phyloP scores from a whole-genome alignment of 2,113 vertebrate genomes.

The Diadophis punctatus region DNA sequence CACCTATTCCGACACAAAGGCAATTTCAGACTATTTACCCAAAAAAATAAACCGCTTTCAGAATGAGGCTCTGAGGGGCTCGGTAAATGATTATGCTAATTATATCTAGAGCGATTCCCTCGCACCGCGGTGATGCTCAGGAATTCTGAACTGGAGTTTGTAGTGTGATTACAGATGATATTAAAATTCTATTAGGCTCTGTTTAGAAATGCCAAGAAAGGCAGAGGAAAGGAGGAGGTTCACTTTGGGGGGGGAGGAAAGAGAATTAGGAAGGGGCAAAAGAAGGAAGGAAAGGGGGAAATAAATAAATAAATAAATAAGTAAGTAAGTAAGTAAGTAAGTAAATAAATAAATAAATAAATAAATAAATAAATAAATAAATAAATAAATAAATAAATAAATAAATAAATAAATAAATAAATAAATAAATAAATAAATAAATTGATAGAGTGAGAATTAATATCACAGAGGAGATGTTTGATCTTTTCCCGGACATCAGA shows the following conservation, averaged over 20 bases:
- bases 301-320: not conserved
- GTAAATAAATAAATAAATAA: not conserved
- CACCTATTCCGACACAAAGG: slow-evolving; percentile 48
- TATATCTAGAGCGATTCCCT: slow-evolving; percentile 58
- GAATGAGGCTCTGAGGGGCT: slow-evolving; percentile 51
- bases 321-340: too few relatives aligned
- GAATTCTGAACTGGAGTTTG: slow-evolving; percentile 69
- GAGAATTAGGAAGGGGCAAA: not conserved
- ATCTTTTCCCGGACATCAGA: too few relatives aligned
- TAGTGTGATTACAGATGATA: slow-evolving; percentile 68
- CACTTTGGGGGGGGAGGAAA: not conserved
- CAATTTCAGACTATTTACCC: slow-evolving; percentile 52
- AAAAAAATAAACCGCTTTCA: slow-evolving; percentile 49
- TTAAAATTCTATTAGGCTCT: slow-evolving; percentile 69
- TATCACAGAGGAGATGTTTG: too few relatives aligned
- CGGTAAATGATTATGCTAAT: slow-evolving; percentile 59
- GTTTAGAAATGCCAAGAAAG: slow-evolving; percentile 37
- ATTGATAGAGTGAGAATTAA: too few relatives aligned
- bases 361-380: not conserved
- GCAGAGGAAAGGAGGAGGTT: not conserved
- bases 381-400: not conserved
- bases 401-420: not conserved
- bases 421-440: not conserved
- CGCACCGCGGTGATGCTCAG: slow-evolving; percentile 63
- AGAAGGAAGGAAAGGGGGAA: not conserved